Evolutionary conservation across 2,797 vertebrate species (phyloP).

Genomic region (Typhlichthys subterraneus): DNA sequence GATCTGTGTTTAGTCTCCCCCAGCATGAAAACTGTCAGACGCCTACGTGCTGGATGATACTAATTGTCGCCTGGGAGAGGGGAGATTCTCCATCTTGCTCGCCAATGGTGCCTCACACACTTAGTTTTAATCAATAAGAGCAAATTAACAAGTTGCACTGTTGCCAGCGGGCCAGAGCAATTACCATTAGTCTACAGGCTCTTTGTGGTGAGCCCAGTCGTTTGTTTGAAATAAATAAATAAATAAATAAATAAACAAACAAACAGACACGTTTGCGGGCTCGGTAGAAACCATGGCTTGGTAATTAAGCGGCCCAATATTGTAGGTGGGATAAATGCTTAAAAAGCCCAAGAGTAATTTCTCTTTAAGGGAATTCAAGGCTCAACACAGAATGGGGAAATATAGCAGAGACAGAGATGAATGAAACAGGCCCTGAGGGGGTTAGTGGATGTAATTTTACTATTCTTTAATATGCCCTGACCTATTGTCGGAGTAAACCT

Average conservation of each 20-base stretch:
- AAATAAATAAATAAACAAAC: slow-evolving; percentile 48
- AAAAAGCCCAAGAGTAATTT: not conserved
- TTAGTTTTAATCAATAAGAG: slow-evolving; percentile 73
- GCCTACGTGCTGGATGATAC: slow-evolving; percentile 62
- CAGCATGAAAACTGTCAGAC: slow-evolving; percentile 67
- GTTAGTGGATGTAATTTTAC: slow-evolving; percentile 22
- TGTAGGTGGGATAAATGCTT: not conserved
- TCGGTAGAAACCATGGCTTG: slow-evolving; percentile 26
- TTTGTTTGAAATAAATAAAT: slow-evolving; percentile 61
- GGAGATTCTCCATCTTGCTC: slow-evolving; percentile 50
- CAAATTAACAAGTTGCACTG: slow-evolving; percentile 71
- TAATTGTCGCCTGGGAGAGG: slow-evolving; percentile 66
- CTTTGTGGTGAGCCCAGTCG: slow-evolving; percentile 52
- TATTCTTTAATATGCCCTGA: not conserved
- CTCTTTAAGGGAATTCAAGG: not conserved
- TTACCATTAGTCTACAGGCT: slow-evolving; percentile 69
- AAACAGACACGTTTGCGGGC: slow-evolving; percentile 32
- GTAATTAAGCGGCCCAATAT: slow-evolving; percentile 24
- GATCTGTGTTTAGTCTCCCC: slow-evolving; percentile 69
- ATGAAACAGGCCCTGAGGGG: slow-evolving; percentile 6
- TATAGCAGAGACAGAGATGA: slow-evolving; percentile 34
- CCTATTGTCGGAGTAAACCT: slow-evolving; percentile 5
- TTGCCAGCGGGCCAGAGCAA: slow-evolving; percentile 66
- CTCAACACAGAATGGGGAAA: slow-evolving; percentile 4
- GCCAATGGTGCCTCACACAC: slow-evolving; percentile 55